Base-by-base conservation (phyloP, 37 sponge, comb jelly and placozoan genomes). In the Spongilla lacustris region DNA sequence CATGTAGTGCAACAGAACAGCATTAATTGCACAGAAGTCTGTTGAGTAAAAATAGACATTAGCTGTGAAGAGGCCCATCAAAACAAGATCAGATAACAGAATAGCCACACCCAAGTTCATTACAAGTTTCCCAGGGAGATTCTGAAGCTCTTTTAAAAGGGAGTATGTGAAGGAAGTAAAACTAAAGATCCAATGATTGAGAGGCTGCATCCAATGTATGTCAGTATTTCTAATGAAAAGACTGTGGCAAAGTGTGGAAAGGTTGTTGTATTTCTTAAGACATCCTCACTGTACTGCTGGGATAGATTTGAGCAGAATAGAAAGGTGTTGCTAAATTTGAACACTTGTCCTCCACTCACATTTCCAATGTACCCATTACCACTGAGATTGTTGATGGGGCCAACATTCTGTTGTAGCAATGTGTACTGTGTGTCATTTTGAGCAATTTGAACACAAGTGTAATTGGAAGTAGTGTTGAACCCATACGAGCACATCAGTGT, bases 141-240 rank as follows among this genome's bases (percentile, higher is more conserved):
- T 86, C 21, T 86, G 50, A 50, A 92, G 79, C 25, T 85, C 91
- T 2, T 70, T 78, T 46, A 92, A 89, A 8, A 89, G 50, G 34
- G 68, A 10, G 38, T 84, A 88, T 2, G 91, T 92, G 38, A 92
- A n/a, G 22, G n/a, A n/a, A 92, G 33, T 22, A 92, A 10, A 11
- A 82, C 10, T 25, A 30, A 29, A 71, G 38, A n/a, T 25, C 83
- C 91, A 6, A 89, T 66, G 28, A 92, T 29, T 19, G 90, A 88
- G 9, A 92, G 19, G 33, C 85, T 79, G 25, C 85, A 76, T 5
- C 91, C 91, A 49, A 89, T 32, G 79, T 92, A 92, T 5, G 91
- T 83, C 12, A 92, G 71, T 10, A 58, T 58, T 19, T 19, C 58
- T 19, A 58, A 17, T 10, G 19, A 8, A 8, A 58, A 17, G 21